phyloP scores from a whole-genome alignment of 1,140 invertebrate species.

The Melanaphis sacchari region DNA sequence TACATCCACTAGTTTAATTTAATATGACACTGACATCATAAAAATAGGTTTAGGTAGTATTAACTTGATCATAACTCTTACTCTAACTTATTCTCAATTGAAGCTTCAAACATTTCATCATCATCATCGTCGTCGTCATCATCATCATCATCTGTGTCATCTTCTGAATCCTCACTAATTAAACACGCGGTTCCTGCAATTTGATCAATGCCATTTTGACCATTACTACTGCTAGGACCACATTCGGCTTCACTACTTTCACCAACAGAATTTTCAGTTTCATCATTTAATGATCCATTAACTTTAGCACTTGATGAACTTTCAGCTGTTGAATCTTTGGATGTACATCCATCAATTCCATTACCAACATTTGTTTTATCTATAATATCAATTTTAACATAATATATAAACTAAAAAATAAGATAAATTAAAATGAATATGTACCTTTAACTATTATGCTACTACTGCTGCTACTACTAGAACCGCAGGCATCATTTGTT shows the following conservation, averaged over 20 bases:
- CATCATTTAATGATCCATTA: constrained; percentile 18
- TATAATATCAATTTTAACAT: constrained; percentile 50
- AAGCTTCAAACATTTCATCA: constrained; percentile 62
- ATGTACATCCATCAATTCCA: constrained; percentile 60
- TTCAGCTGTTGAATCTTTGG: constrained; percentile 61
- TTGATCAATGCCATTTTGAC: background rate
- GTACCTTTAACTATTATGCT: background rate
- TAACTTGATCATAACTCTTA: background rate
- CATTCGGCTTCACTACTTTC: background rate
- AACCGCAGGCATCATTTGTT: background rate
- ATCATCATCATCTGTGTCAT: constrained; percentile 66
- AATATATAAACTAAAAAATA: constrained; percentile 37
- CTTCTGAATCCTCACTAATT: constrained; percentile 58
- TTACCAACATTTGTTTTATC: constrained; percentile 64
- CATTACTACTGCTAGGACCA: constrained; percentile 34
- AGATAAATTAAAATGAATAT: constrained; percentile 17
- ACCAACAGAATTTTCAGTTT: background rate
- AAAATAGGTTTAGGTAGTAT: background rate
- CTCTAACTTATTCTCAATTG: constrained; percentile 2
- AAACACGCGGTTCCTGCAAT: background rate
- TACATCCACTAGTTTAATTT: too few relatives aligned
- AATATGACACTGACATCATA: too few relatives aligned
- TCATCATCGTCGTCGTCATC: constrained; percentile 66
- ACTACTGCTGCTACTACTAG: background rate
- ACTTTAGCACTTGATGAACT: constrained; percentile 47